Evolutionary conservation across 1,140 invertebrate genomes (phyloP).

Genomic region (Plodia interpunctella): DNA sequence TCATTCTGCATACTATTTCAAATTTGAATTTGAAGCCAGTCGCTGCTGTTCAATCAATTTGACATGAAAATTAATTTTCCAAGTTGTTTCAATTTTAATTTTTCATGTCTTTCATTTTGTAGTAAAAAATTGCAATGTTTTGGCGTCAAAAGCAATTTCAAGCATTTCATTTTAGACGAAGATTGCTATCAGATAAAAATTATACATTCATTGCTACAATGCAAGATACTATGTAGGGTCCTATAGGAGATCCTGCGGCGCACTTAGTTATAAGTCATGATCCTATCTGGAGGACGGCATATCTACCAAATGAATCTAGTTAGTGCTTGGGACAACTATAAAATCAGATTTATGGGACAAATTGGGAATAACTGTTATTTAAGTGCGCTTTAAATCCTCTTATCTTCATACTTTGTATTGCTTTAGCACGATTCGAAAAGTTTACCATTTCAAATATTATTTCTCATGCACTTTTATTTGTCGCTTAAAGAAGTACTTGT

Average conservation of each 20-base stretch:
- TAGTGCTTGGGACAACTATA: slow-evolving; percentile 44
- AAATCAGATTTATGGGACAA: slow-evolving; percentile 21
- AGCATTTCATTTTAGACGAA: not conserved
- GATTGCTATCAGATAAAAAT: not conserved
- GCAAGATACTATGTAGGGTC: not conserved
- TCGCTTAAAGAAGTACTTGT: not conserved
- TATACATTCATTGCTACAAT: not conserved
- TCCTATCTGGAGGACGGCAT: slow-evolving; percentile 16
- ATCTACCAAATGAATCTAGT: slow-evolving; percentile 33
- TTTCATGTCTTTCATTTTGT: too few species aligned
- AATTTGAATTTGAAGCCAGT: too few species aligned
- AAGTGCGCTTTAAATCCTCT: slow-evolving; percentile 17
- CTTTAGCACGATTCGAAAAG: not conserved
- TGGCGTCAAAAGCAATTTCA: too few species aligned
- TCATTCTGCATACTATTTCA: too few species aligned
- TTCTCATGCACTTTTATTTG: too few species aligned
- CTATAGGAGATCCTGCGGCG: not conserved
- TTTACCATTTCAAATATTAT: not conserved
- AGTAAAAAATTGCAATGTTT: too few species aligned
- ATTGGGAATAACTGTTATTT: slow-evolving; percentile 14
- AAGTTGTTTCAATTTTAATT: too few species aligned
- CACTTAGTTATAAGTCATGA: slow-evolving; percentile 1
- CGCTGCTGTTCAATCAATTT: too few species aligned
- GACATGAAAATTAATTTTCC: too few species aligned
- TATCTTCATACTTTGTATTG: slow-evolving; percentile 3